phyloP scores from a whole-genome alignment of 2,888 invertebrate genomes.

The Brachypterus glaber region DNA sequence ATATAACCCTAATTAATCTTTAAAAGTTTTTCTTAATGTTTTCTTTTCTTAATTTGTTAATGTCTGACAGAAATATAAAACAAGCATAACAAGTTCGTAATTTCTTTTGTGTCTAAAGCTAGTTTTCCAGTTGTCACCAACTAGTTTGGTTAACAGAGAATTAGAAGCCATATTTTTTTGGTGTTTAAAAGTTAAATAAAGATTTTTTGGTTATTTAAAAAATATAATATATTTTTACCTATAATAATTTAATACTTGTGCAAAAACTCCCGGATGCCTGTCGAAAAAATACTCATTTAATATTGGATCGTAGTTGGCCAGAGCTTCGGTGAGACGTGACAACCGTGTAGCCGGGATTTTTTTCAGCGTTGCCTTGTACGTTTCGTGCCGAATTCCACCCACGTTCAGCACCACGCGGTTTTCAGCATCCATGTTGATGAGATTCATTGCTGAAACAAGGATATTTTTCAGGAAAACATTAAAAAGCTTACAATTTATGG shows the following conservation, averaged over 20 bases:
- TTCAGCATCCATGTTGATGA: conserved; percentile 92
- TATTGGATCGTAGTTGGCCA: conserved; percentile 98
- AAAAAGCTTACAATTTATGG: too few relatives aligned
- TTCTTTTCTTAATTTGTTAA: too few relatives aligned
- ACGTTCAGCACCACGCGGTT: conserved; percentile 98
- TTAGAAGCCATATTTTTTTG: too few relatives aligned
- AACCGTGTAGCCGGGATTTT: conserved; percentile 95
- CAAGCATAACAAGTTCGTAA: too few relatives aligned
- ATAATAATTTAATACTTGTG: conserved; percentile 95
- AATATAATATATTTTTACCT: conserved; percentile 43
- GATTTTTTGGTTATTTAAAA: neutral
- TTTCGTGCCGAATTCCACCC: conserved; percentile 95
- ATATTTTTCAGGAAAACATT: too few relatives aligned
- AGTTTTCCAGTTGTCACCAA: too few relatives aligned
- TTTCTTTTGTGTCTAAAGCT: too few relatives aligned
- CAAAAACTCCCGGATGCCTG: conserved; percentile 93
- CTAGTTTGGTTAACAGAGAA: too few relatives aligned
- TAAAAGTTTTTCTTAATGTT: too few relatives aligned
- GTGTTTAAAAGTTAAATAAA: too few relatives aligned
- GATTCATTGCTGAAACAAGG: conserved; percentile 58
- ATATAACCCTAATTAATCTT: too few relatives aligned
- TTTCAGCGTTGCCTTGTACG: conserved; percentile 90
- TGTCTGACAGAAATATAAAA: too few relatives aligned
- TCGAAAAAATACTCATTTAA: conserved; percentile 99
- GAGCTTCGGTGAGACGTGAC: conserved; percentile 88